These are phyloP conservation scores for Meloidogyne exigua DNA, from an alignment of 1,140 invertebrate species.

Conservation along the genomic window DNA sequence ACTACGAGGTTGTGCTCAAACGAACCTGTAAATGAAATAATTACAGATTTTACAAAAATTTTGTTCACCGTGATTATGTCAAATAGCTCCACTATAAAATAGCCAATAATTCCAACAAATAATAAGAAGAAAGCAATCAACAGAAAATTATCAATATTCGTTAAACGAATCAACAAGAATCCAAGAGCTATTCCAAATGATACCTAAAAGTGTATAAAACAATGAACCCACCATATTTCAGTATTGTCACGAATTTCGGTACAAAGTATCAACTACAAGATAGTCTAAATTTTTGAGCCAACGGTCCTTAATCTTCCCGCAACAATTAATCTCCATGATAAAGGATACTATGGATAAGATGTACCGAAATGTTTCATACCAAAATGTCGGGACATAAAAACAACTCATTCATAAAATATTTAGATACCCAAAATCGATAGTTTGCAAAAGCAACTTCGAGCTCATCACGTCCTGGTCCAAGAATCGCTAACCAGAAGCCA, in stretches of 20 bases:
- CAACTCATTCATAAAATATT: too few relatives aligned
- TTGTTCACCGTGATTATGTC: conserved; percentile 41
- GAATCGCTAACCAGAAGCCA: conserved; percentile 79
- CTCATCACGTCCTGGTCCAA: conserved; percentile 76
- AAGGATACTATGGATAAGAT: too few relatives aligned
- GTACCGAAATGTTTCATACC: too few relatives aligned
- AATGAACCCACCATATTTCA: too few relatives aligned
- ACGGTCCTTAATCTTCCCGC: too few relatives aligned
- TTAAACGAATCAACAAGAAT: conserved; percentile 80
- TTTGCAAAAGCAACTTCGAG: conserved; percentile 94
- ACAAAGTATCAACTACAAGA: too few relatives aligned
- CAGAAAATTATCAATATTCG: conserved; percentile 84
- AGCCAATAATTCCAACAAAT: conserved; percentile 76
- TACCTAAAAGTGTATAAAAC: conserved; percentile 32
- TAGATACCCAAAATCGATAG: conserved; percentile 82
- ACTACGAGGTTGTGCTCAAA: background rate
- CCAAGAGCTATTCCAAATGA: conserved; percentile 86
- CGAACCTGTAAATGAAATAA: background rate
- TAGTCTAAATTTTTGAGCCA: too few relatives aligned
- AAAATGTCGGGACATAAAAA: too few relatives aligned
- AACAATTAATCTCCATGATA: too few relatives aligned
- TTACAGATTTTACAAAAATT: background rate
- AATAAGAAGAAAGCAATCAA: conserved; percentile 81
- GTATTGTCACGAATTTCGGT: too few relatives aligned
- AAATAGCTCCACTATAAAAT: conserved; percentile 75